Evolutionary conservation across 2,888 invertebrate species (phyloP).

Genomic region (Agrochola lychnidis): DNA sequence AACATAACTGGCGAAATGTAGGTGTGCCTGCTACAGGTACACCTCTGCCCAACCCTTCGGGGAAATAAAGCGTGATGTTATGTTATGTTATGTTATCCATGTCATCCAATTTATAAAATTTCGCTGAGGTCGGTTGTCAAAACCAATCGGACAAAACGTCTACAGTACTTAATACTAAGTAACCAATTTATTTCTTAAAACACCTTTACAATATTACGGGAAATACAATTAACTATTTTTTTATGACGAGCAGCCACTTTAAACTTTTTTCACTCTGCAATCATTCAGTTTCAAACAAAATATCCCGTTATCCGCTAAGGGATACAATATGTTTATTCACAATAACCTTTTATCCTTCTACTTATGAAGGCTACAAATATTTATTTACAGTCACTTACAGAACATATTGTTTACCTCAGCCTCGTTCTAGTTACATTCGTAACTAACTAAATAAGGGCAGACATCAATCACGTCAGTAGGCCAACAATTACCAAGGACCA

Average conservation of each 20-base stretch:
- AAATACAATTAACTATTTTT: neutral
- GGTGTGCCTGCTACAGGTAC: too few species aligned
- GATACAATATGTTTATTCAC: neutral
- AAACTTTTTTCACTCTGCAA: neutral
- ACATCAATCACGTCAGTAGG: constrained; percentile 44
- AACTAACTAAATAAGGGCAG: constrained; percentile 12
- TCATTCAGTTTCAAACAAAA: neutral
- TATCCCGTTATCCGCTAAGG: neutral
- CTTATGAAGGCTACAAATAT: neutral
- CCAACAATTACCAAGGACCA: constrained; percentile 9
- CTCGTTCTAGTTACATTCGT: constrained; percentile 18
- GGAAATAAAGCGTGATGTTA: too few species aligned
- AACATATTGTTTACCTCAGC: constrained; percentile 16
- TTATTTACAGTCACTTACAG: neutral
- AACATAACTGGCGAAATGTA: too few species aligned
- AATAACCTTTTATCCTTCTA: neutral
- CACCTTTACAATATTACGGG: neutral
- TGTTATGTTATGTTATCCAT: too few species aligned
- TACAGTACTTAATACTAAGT: too few species aligned
- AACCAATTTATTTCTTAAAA: too few species aligned
- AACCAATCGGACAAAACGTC: too few species aligned
- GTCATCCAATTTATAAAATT: too few species aligned
- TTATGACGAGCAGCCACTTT: neutral
- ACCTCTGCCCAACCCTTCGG: too few species aligned
- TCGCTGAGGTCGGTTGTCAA: too few species aligned